These are phyloP conservation scores for Lasiommata megera DNA, from an alignment of 2,888 invertebrate genomes.

Conservation along the genomic window DNA sequence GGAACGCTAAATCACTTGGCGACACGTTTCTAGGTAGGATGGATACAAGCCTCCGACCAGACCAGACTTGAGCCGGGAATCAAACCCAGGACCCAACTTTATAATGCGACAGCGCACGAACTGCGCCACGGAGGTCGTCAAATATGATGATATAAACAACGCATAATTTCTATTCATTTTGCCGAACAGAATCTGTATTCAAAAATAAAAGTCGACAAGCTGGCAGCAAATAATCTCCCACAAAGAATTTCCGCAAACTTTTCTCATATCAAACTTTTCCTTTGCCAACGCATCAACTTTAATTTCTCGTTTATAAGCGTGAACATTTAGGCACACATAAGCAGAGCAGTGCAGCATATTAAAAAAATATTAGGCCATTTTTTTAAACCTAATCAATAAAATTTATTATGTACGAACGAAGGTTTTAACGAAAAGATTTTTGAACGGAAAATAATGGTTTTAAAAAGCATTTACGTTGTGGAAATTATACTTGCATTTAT, in stretches of 20 bases:
- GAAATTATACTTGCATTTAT: background rate
- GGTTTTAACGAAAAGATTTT: background rate
- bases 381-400: background rate
- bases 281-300: conserved; percentile 62
- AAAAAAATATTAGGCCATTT: background rate
- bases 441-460: background rate
- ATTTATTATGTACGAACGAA: too few species aligned
- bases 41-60: too few species aligned
- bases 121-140: too few species aligned
- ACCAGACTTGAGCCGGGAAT: too few species aligned
- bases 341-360: background rate
- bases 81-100: too few species aligned
- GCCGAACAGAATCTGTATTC: background rate
- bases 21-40: too few species aligned
- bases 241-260: conserved; percentile 45
- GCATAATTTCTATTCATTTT: background rate
- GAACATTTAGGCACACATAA: background rate
- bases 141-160: background rate
- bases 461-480: background rate
- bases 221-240: conserved; percentile 13
- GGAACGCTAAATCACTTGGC: too few species aligned
- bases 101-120: too few species aligned
- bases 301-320: conserved; percentile 3
- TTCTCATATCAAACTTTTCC: conserved; percentile 60
- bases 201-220: conserved; percentile 5